phyloP scores from a whole-genome alignment of 2,113 vertebrate species.

The Lota lota region DNA sequence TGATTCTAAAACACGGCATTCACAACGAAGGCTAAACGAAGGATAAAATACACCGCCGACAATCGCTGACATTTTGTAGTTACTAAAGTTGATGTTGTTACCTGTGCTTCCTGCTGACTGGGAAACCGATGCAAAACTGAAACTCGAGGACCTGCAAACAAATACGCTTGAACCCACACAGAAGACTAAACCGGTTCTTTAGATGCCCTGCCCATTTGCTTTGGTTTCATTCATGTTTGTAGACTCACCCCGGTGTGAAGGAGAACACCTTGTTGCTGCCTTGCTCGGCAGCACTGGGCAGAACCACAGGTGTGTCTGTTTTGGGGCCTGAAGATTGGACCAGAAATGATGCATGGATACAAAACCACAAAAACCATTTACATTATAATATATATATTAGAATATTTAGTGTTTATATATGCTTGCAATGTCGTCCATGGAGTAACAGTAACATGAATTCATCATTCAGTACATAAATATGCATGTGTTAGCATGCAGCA shows the following conservation, averaged over 20 bases:
- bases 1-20: too few species aligned
- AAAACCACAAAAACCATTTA: background rate
- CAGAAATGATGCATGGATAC: background rate
- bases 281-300: slow-evolving; percentile 67
- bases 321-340: slow-evolving; percentile 56
- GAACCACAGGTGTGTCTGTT: slow-evolving; percentile 56
- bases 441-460: too few species aligned
- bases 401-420: too few species aligned
- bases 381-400: too few species aligned
- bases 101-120: slow-evolving; percentile 62
- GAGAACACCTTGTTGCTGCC: slow-evolving; percentile 76
- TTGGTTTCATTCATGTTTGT: too few species aligned
- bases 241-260: slow-evolving; percentile 78
- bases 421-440: too few species aligned
- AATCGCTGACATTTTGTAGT: background rate
- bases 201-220: background rate
- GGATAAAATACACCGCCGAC: too few species aligned
- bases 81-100: slow-evolving; percentile 28
- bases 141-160: slow-evolving; percentile 51
- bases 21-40: too few species aligned
- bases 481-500: too few species aligned
- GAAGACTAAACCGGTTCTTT: background rate
- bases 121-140: slow-evolving; percentile 61
- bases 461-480: too few species aligned
- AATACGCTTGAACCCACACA: background rate